Conservation (phyloP, 2,888 invertebrate species). For the Acanthosoma haemorrhoidale region DNA sequence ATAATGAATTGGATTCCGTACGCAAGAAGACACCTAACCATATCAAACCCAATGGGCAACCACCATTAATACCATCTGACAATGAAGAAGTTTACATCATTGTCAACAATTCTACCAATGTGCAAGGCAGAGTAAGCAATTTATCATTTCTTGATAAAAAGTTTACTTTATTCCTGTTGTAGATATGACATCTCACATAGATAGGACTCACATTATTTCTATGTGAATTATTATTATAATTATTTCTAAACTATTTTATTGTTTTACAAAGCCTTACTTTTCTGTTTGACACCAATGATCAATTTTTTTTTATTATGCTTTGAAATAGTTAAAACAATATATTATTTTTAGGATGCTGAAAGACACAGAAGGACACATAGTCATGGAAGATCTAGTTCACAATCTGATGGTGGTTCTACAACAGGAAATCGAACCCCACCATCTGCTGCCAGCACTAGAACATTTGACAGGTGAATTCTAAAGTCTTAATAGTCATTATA, state of each 20-base stretch:
- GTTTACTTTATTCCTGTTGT: no score
- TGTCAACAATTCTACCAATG: constrained; percentile 44
- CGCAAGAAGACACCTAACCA: constrained; percentile 22
- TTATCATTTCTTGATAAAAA: no score
- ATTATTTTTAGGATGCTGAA: constrained; percentile 21
- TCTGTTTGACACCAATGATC: no score
- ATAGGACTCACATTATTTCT: no score
- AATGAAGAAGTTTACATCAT: constrained; percentile 46
- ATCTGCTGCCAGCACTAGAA: constrained; percentile 43
- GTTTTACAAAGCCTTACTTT: no score
- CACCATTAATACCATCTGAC: constrained; percentile 42
- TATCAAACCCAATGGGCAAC: constrained; percentile 39
- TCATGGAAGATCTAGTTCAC: constrained; percentile 43
- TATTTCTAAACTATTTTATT: no score
- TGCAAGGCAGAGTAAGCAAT: constrained; percentile 38
- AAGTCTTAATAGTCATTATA: not conserved
- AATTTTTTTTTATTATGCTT: no score
- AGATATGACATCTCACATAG: no score
- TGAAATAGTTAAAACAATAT: no score
- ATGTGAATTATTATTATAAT: no score
- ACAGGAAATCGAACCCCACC: constrained; percentile 43
- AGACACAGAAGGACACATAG: constrained; percentile 32
- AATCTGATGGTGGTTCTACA: constrained; percentile 44
- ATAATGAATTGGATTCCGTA: constrained; percentile 43
- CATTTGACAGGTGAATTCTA: constrained; percentile 40